A percentile compares a stretch with the other conserved stretches of the same genome.
Conservation (phyloP, 2,797 vertebrate species). For the Anguilla megastoma region DNA sequence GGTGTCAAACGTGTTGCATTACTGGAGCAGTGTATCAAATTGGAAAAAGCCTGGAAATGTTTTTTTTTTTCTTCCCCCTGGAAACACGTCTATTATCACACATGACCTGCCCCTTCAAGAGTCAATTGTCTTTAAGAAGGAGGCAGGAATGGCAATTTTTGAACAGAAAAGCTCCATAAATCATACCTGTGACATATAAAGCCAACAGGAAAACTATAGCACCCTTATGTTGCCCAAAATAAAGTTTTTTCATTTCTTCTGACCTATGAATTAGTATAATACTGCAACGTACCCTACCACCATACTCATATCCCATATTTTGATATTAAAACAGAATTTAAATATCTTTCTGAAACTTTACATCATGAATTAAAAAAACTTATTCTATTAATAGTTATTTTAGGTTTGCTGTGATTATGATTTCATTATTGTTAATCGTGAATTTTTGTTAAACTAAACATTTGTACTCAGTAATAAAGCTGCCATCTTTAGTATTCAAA, state of each 20-base stretch:
- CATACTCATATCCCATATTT: not conserved
- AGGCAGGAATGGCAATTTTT: not conserved
- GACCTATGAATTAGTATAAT: not conserved
- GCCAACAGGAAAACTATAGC: not conserved
- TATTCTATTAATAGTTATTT: not conserved
- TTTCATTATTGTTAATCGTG: too few species aligned
- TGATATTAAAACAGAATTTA: not conserved
- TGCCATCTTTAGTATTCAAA: not conserved
- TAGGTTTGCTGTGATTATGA: not conserved
- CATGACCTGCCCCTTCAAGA: not conserved
- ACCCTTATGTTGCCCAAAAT: not conserved
- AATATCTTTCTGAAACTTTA: not conserved
- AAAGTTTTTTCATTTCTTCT: not conserved
- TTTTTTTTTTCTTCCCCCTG: not conserved
- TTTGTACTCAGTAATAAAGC: too few species aligned
- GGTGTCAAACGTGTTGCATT: not conserved
- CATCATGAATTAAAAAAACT: not conserved
- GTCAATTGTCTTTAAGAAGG: slow-evolving; percentile 3
- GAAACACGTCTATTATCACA: not conserved
- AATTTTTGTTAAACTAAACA: too few species aligned
- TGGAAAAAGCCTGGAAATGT: not conserved
- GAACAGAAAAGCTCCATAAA: not conserved
- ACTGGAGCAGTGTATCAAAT: not conserved
- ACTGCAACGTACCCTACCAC: not conserved
- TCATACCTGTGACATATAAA: not conserved